These are phyloP conservation scores for Holothuria glaberrima DNA, from an alignment of 35 echinoderm and acorn worm genomes.

Conservation along the genomic window DNA sequence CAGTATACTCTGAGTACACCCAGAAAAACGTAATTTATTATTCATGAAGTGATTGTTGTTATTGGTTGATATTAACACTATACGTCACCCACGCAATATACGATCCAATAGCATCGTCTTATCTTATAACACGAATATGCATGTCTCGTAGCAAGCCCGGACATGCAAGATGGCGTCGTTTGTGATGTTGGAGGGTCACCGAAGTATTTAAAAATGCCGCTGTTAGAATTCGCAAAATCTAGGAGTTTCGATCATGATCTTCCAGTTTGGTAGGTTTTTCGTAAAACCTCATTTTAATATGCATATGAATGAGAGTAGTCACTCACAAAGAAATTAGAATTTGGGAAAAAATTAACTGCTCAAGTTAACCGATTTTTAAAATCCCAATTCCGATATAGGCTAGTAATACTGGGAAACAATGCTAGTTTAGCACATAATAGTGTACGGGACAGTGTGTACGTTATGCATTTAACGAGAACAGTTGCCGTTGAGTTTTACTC, in stretches of 20 bases:
- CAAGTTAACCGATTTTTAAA: neutral
- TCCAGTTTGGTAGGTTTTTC: neutral
- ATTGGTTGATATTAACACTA: neutral
- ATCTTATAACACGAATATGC: neutral
- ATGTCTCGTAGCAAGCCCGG: neutral
- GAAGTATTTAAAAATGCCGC: slow-evolving; percentile 11
- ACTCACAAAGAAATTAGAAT: no score
- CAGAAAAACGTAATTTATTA: neutral
- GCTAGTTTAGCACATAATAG: no score
- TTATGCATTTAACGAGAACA: no score
- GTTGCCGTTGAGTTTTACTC: no score
- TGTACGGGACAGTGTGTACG: no score
- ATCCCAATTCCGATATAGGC: neutral
- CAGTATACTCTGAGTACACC: no score
- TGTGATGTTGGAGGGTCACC: slow-evolving; percentile 25
- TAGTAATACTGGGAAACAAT: neutral
- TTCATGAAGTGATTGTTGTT: slow-evolving; percentile 17
- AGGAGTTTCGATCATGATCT: neutral
- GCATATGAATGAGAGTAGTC: neutral
- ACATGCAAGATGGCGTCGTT: slow-evolving; percentile 38
- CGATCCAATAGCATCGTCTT: neutral
- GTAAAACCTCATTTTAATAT: neutral
- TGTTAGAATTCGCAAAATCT: neutral
- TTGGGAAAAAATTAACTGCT: neutral
- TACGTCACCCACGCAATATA: neutral